Evolutionary conservation across 2,888 invertebrate species (phyloP), one percentile per base, ranked within the genome.

Genomic region (Seira ritae): DNA sequence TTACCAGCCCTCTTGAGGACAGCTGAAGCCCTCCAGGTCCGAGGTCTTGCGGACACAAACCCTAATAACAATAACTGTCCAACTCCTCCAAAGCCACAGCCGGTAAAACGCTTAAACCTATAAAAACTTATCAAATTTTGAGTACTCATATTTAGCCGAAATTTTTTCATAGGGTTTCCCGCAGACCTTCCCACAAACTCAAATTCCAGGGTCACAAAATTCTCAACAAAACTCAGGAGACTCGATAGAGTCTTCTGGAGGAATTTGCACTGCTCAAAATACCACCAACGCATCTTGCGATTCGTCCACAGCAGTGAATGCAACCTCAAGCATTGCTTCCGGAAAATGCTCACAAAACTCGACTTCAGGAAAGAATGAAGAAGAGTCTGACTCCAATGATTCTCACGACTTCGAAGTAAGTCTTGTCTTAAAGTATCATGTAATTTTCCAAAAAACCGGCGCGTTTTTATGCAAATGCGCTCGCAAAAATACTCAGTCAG

Each of bases 1-100:
- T 92, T 97, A 92, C 95, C 96, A 90, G 95, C 95, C 94, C 96
- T 97, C 93, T 94, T 97, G 91, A 96, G 96, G 93, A 97, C 96
- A 90, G 96, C 96, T 89, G 96, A 96, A 92, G 96, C 96, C 90
- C 93, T 97, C 92, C 96, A 97, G 93, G 96, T 95, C 89, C 93
- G 96, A 91, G 97, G 96, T 90, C 94, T 97, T 91, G 96, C 96
- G 90, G 96, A 96, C 92, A 96, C 90, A 12, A 89, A 89, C 8
- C 84, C 88, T n/a, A 88, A 88, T 67, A 89, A 86, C 65, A 88
- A 87, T 68, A 82, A 62, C 37, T 68, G 72, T 67, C 71, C 77
- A 1, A 66, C 74, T n/a, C 82, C 84, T 12, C 85, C 81, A 65
- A 81, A 76, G 46, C 85, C 81, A 55, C 74, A 72, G 46, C 50